Conservation (phyloP, 2,113 vertebrate species). For the Riparia riparia region DNA sequence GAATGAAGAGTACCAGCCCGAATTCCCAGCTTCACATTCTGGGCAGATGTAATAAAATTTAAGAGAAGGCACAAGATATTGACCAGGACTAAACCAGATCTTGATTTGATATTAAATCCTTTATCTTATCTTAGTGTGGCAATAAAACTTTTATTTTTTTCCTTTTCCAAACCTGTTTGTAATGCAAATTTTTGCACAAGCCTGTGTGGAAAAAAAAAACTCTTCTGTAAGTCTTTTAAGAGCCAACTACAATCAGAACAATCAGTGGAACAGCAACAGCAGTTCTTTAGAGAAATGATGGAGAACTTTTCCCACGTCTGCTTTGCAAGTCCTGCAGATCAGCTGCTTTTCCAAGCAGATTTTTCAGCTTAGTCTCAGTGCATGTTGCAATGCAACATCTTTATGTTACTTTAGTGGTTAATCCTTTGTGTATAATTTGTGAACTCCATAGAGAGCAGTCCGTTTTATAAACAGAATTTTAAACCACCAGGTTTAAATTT, state of each 20-base stretch:
- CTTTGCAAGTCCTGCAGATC: background rate
- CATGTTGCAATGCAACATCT: background rate
- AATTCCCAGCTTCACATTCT: background rate
- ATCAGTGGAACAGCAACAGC: background rate
- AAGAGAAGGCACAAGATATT: background rate
- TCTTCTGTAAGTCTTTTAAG: background rate
- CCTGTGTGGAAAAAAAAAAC: background rate
- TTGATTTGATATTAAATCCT: background rate
- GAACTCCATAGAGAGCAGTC: constrained; percentile 9
- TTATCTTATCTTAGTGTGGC: background rate
- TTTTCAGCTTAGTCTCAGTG: background rate
- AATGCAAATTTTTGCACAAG: background rate
- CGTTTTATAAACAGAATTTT: constrained; percentile 53
- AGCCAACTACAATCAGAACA: background rate
- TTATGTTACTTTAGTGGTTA: constrained; percentile 21
- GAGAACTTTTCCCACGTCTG: background rate
- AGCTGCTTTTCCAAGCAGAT: background rate
- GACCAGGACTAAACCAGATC: background rate
- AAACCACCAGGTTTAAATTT: constrained; percentile 45
- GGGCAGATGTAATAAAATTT: background rate
- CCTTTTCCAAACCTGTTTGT: background rate
- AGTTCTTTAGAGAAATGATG: background rate
- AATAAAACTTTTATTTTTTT: background rate
- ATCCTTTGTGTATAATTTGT: constrained; percentile 43
- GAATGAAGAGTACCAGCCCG: background rate